These are phyloP conservation scores for Meleagris gallopavo DNA, from an alignment of 2,113 vertebrate genomes.

Conservation along the genomic window DNA sequence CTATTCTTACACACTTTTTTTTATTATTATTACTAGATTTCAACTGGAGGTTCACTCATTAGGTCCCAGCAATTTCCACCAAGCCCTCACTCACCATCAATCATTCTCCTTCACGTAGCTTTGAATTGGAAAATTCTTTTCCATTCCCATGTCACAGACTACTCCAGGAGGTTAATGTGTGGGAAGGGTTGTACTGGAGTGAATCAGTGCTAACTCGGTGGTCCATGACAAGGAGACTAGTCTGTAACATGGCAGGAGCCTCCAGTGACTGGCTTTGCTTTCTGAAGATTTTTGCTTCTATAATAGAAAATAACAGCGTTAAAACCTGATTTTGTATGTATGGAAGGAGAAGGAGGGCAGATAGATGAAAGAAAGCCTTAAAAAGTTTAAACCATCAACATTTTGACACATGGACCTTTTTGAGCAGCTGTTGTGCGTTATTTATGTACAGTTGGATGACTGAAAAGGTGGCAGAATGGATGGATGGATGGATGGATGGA, in stretches of 20 bases:
- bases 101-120: neutral
- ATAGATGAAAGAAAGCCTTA: neutral
- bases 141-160: neutral
- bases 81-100: neutral
- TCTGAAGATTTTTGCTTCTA: neutral
- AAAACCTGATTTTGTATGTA: neutral
- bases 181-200: accelerated
- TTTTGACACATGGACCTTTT: neutral
- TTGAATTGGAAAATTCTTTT: neutral
- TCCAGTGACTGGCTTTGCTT: neutral
- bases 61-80: neutral
- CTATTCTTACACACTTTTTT: neutral
- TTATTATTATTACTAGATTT: neutral
- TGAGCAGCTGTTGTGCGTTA: neutral
- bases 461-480: neutral
- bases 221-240: neutral
- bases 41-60: neutral
- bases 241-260: neutral
- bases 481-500: no score
- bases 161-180: neutral
- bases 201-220: neutral
- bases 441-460: neutral
- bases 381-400: accelerated
- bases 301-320: neutral
- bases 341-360: neutral